phyloP scores from a whole-genome alignment of 2,888 invertebrate species.

The Apamea crenata region DNA sequence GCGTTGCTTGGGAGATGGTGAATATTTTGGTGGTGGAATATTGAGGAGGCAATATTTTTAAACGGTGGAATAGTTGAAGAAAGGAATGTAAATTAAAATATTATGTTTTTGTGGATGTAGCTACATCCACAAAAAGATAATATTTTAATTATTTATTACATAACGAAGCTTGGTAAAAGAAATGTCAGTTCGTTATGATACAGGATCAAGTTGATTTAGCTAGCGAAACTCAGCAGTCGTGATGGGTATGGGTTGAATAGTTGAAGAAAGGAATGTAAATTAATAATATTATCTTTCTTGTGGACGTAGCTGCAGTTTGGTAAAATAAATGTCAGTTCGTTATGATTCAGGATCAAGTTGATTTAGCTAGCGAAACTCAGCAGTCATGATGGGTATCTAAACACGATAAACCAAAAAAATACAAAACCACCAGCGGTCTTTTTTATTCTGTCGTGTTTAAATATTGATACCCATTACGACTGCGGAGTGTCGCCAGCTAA shows the following conservation, averaged over 20 bases:
- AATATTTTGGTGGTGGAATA: slow-evolving; percentile 5
- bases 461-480: too few relatives aligned
- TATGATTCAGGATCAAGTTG: neutral
- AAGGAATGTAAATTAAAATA: neutral
- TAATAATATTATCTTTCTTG: neutral
- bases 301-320: neutral
- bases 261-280: too few relatives aligned
- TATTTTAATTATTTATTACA: too few relatives aligned
- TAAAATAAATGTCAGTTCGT: neutral
- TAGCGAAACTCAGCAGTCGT: too few relatives aligned
- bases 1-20: slow-evolving; percentile 43
- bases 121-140: too few relatives aligned
- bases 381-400: too few relatives aligned
- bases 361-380: too few relatives aligned
- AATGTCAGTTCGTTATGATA: neutral
- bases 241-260: too few relatives aligned
- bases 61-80: neutral
- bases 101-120: too few relatives aligned
- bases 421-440: neutral
- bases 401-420: too few relatives aligned
- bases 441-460: too few relatives aligned
- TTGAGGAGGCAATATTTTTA: neutral
- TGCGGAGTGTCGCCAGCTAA: neutral
- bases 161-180: neutral
- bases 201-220: neutral